A percentile compares a stretch with the other conserved stretches of the same genome.
Evolutionary conservation across 2,113 vertebrate species (phyloP).

Genomic region (Phaetusa simplex): DNA sequence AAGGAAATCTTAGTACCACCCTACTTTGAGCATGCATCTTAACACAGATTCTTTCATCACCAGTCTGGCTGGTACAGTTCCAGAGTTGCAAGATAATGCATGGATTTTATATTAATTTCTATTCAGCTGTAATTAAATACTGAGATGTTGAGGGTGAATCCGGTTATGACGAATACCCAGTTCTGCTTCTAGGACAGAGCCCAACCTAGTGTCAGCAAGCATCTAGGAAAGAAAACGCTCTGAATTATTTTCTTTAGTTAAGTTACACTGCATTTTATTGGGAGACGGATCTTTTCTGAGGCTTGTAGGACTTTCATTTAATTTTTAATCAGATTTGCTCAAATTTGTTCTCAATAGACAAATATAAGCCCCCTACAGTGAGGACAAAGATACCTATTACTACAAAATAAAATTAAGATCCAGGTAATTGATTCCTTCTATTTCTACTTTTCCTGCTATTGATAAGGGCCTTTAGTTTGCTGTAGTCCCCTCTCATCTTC

Average conservation of each 20-base stretch:
- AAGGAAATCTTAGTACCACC: slow-evolving; percentile 18
- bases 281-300: slow-evolving; percentile 1
- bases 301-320: neutral
- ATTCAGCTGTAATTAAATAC: slow-evolving; percentile 40
- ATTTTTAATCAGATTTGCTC: slow-evolving; percentile 27
- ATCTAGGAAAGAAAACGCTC: slow-evolving; percentile 53
- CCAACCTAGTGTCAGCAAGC: slow-evolving; percentile 35
- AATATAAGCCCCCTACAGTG: slow-evolving; percentile 29
- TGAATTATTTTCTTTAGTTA: slow-evolving; percentile 41
- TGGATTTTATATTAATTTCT: neutral
- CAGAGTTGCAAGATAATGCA: neutral
- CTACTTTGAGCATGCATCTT: neutral
- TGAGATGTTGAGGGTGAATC: slow-evolving; percentile 48
- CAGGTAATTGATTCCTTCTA: slow-evolving; percentile 86
- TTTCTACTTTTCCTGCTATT: slow-evolving; percentile 94
- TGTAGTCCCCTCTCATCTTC: slow-evolving; percentile 88
- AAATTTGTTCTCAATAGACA: slow-evolving; percentile 46
- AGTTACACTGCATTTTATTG: slow-evolving; percentile 37
- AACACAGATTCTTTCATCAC: slow-evolving; percentile 10
- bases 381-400: slow-evolving; percentile 5
- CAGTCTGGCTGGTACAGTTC: neutral
- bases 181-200: slow-evolving; percentile 53
- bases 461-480: slow-evolving; percentile 92
- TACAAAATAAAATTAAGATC: slow-evolving; percentile 73
- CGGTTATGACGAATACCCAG: slow-evolving; percentile 68